Conservation (phyloP, 2,888 invertebrate genomes). For the Drosophila kokeensis region DNA sequence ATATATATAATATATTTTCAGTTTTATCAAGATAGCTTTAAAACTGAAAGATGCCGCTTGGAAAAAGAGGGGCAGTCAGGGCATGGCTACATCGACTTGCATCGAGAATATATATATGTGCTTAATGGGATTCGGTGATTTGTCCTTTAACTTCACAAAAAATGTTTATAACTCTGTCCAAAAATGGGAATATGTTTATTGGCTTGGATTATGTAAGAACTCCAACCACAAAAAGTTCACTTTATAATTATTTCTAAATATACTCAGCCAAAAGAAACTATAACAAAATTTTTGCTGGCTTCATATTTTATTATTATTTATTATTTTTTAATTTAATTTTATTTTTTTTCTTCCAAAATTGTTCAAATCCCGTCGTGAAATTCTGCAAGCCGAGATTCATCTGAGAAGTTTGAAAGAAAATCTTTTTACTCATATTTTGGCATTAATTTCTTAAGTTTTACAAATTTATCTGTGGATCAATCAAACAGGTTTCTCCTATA, state of each 20-base stretch:
- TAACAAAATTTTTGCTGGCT: not conserved
- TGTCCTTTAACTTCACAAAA: not conserved
- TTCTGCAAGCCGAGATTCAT: not conserved
- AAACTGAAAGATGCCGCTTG: not conserved
- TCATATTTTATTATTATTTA: not conserved
- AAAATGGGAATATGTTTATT: not conserved
- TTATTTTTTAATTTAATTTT: not conserved
- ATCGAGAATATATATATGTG: not conserved
- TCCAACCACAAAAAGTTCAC: not conserved
- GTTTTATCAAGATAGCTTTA: not conserved
- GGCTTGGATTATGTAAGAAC: not conserved
- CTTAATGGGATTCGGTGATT: not conserved
- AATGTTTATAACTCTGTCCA: not conserved
- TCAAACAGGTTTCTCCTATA: not conserved
- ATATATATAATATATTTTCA: not conserved
- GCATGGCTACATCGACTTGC: not conserved
- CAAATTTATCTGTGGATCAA: not conserved
- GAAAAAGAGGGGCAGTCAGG: no score
- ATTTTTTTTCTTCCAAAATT: not conserved
- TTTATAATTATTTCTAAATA: not conserved
- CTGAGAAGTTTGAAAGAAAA: not conserved
- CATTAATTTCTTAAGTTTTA: not conserved
- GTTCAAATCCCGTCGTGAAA: not conserved
- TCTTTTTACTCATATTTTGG: not conserved
- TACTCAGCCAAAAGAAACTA: not conserved